Evolutionary conservation across 2,888 invertebrate species (phyloP).

Genomic region (Leptinotarsa juncta): DNA sequence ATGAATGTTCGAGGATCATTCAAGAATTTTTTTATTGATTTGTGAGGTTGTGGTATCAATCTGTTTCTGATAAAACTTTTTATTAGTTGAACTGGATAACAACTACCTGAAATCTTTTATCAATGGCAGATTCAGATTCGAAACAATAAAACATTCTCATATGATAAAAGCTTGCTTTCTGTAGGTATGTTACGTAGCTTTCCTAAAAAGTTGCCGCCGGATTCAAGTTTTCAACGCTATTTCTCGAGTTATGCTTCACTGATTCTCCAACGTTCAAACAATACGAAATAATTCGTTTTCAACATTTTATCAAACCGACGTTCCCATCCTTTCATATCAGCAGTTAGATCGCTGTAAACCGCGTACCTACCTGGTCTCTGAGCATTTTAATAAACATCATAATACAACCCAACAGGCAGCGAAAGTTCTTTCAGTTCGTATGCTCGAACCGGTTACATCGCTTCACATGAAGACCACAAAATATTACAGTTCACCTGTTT

Average conservation of each 20-base stretch:
- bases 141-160: no score
- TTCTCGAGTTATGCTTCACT: background rate
- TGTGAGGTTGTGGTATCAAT: no score
- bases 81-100: no score
- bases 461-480: constrained; percentile 33
- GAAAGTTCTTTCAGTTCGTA: constrained; percentile 19
- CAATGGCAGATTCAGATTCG: no score
- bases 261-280: constrained; percentile 3
- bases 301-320: constrained; percentile 10
- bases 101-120: no score
- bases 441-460: constrained; percentile 39
- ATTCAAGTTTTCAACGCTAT: background rate
- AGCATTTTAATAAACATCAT: constrained; percentile 18
- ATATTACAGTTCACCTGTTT: constrained; percentile 41
- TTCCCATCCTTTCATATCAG: constrained; percentile 18
- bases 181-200: background rate
- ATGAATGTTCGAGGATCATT: no score
- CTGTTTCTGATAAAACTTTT: no score
- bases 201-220: background rate
- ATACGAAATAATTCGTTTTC: constrained; percentile 16
- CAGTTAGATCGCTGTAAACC: constrained; percentile 10
- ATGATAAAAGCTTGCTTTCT: background rate
- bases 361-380: constrained; percentile 13
- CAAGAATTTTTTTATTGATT: no score
- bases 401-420: constrained; percentile 8